phyloP scores from a whole-genome alignment of 2,888 invertebrate genomes.

The Ophion ventricosus region DNA sequence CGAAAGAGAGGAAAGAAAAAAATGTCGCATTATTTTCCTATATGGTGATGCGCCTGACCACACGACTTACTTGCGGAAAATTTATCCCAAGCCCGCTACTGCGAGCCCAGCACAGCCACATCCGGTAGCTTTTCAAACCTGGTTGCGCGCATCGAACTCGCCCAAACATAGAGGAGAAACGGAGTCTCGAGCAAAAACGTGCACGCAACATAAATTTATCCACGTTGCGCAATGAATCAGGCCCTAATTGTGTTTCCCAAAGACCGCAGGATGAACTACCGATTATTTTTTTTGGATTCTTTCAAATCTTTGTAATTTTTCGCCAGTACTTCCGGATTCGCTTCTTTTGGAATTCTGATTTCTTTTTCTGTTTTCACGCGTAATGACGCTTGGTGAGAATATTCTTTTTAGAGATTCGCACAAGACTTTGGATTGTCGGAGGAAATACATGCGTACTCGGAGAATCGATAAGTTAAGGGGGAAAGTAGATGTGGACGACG shows the following conservation, averaged over 20 bases:
- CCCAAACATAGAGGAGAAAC: constrained; percentile 5
- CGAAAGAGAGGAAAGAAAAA: constrained; percentile 56
- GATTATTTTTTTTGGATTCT: neutral
- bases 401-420: too few relatives aligned
- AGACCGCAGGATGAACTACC: too few relatives aligned
- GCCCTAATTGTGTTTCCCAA: neutral
- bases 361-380: too few relatives aligned
- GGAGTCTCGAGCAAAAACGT: too few relatives aligned
- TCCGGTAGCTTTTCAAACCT: constrained; percentile 10
- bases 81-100: constrained; percentile 50
- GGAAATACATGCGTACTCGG: too few relatives aligned
- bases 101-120: neutral
- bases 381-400: too few relatives aligned
- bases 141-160: neutral
- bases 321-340: neutral
- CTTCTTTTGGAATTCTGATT: neutral
- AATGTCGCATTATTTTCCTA: constrained; percentile 81
- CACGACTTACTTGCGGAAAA: constrained; percentile 77
- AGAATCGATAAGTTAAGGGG: too few relatives aligned
- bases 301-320: neutral
- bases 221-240: neutral
- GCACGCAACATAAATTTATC: neutral
- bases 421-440: too few relatives aligned
- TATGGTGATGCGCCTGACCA: constrained; percentile 78
- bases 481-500: too few relatives aligned